These are phyloP conservation scores for Tiphia femorata DNA, from an alignment of 2,888 invertebrate genomes.

Conservation along the genomic window DNA sequence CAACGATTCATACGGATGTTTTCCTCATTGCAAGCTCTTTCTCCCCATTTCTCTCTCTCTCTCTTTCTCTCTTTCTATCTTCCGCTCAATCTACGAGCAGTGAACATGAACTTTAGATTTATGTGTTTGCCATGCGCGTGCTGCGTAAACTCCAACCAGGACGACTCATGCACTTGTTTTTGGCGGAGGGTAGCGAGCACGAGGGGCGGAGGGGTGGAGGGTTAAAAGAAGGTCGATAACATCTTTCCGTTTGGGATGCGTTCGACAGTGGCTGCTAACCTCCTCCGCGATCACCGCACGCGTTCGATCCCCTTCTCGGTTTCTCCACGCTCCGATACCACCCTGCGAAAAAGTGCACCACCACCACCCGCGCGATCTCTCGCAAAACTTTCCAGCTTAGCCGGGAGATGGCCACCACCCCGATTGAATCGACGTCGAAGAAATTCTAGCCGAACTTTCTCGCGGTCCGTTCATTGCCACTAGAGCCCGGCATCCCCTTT, in stretches of 20 bases:
- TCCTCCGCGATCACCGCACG: not conserved
- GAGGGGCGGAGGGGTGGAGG: too few relatives aligned
- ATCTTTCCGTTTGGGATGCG: conserved; percentile 1
- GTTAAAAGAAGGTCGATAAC: conserved; percentile 13
- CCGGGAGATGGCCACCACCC: not conserved
- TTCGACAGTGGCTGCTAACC: not conserved
- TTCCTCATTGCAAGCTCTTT: not conserved
- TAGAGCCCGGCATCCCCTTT: not conserved
- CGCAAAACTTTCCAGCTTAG: not conserved
- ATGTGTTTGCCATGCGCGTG: conserved; percentile 32
- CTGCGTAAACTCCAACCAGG: not conserved
- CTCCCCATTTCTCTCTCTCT: not conserved
- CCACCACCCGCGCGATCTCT: too few relatives aligned
- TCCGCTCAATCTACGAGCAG: not conserved
- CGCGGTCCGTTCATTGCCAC: conserved; percentile 9
- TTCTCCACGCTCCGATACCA: not conserved
- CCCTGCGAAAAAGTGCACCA: conserved; percentile 1
- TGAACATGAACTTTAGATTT: conserved; percentile 40
- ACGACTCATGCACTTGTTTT: too few relatives aligned
- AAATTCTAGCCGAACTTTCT: conserved; percentile 29
- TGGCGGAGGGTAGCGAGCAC: too few relatives aligned
- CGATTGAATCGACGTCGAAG: conserved; percentile 25
- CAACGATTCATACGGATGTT: not conserved
- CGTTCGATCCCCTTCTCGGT: not conserved
- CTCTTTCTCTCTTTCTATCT: not conserved